These are phyloP conservation scores for Megamerina dolium DNA, from an alignment of 2,888 invertebrate species.

Conservation along the genomic window DNA sequence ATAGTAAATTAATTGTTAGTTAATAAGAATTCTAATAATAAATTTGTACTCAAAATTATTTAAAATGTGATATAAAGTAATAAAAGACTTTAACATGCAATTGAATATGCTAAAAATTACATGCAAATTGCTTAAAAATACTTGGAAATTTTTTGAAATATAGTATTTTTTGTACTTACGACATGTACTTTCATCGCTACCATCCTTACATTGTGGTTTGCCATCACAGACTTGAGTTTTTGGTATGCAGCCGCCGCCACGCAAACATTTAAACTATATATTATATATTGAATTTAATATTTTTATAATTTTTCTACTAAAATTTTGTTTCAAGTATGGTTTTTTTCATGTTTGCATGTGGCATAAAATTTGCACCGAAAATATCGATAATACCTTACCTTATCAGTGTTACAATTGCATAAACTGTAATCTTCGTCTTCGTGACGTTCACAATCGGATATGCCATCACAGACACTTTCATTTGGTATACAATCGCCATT, in stretches of 20 bases:
- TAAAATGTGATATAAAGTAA: no score
- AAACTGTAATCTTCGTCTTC: constrained; percentile 62
- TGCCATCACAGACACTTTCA: constrained; percentile 76
- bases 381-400: constrained; percentile 39
- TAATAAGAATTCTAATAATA: no score
- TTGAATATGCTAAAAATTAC: no score
- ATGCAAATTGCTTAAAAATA: no score
- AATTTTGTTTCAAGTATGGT: no score
- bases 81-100: no score
- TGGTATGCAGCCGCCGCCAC: constrained; percentile 48
- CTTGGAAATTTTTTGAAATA: no score
- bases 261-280: constrained; percentile 48
- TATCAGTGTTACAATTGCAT: constrained; percentile 41
- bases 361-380: background rate
- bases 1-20: no score
- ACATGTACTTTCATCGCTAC: constrained; percentile 53
- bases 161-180: constrained; percentile 48
- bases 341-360: constrained; percentile 14
- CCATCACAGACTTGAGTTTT: constrained; percentile 53
- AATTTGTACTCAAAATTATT: no score
- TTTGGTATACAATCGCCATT: constrained; percentile 63
- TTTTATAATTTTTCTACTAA: constrained; percentile 3
- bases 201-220: constrained; percentile 52
- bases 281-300: constrained; percentile 3
- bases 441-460: constrained; percentile 67